These are phyloP conservation scores for Barypeithes pellucidus DNA, from an alignment of 2,888 invertebrate genomes.

Conservation along the genomic window DNA sequence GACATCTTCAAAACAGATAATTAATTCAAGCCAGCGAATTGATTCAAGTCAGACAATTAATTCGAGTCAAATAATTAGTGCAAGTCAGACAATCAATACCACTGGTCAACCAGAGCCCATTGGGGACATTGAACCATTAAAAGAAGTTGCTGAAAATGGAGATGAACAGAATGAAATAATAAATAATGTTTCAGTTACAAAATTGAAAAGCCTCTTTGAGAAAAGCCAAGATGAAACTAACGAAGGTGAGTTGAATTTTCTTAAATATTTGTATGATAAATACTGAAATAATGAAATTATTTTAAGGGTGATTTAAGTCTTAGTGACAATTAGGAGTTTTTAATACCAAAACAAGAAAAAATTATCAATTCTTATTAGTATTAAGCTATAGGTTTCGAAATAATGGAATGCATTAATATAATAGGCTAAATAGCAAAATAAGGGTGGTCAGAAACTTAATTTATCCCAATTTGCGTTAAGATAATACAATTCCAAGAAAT, in stretches of 20 bases:
- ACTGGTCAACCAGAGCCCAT: not conserved
- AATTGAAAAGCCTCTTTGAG: conserved; percentile 55
- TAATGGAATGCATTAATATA: too few species aligned
- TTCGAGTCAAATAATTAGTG: not conserved
- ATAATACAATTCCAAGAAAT: conserved; percentile 8
- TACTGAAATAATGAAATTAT: too few species aligned
- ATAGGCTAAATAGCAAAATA: too few species aligned
- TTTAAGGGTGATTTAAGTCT: too few species aligned
- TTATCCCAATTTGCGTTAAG: not conserved
- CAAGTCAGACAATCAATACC: not conserved
- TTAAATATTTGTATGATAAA: too few species aligned
- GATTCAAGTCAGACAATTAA: not conserved
- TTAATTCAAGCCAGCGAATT: not conserved
- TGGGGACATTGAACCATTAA: conserved; percentile 25
- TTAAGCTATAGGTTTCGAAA: too few species aligned
- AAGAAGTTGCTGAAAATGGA: conserved; percentile 14
- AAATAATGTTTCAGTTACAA: conserved; percentile 51
- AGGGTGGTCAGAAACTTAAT: too few species aligned
- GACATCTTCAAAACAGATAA: not conserved
- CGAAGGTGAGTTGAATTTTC: conserved; percentile 39
- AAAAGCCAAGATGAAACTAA: conserved; percentile 43
- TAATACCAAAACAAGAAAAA: too few species aligned
- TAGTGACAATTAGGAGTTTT: too few species aligned
- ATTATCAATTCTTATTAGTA: too few species aligned
- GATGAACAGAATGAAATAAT: conserved; percentile 7